Base-by-base conservation (phyloP, 2,888 invertebrate genomes). In the Epinotia nisella region DNA sequence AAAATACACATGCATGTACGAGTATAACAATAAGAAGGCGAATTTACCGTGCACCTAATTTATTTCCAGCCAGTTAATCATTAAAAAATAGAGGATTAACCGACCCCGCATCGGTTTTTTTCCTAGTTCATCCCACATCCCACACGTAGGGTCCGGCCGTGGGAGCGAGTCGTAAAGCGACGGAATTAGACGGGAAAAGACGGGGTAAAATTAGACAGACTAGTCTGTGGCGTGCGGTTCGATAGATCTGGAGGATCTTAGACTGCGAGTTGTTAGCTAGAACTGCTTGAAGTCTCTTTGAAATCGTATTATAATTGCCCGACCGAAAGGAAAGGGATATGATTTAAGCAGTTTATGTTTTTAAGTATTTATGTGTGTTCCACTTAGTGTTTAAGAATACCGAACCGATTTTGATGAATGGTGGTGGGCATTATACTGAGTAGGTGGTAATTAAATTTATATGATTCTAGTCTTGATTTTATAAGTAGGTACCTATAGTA, bases 81-180 rank as follows among this genome's bases (percentile, higher is more conserved):
- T 60, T 53, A 10, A 53, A 53, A 69, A 56, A 45, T 29, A 49
- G 49, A 19, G 41, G 24, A 19, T 7, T 56, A 29, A 29, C 41
- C 45, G 41, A 66, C 19, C 59, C 60, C 59, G 60, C 60, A 60
- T 71, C 66, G 55, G 19, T 15, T 49, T 61, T 53, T 61, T 39
- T 59, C 39, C n/a, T 11, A 41, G 41, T 55, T 35, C 41, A 41
- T 59, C 55, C 65, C 59, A 71, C 58, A 58, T 41, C 45, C 66
- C 49, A 39, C 53, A 24, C 58, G 76, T 60, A 75, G 74, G 80
- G 76, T 71, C 49, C 76, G 76, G 84, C 89, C 90, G 91, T 91
- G 91, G 91, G 91, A 90, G 87, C 84, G 83, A 82, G 86, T 91
- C 93, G 90, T 93, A 91, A 93, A 93, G 88, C 85, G 80, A 85